Conservation (phyloP, 2,888 invertebrate species). For the Macrostomum cliftonense region DNA sequence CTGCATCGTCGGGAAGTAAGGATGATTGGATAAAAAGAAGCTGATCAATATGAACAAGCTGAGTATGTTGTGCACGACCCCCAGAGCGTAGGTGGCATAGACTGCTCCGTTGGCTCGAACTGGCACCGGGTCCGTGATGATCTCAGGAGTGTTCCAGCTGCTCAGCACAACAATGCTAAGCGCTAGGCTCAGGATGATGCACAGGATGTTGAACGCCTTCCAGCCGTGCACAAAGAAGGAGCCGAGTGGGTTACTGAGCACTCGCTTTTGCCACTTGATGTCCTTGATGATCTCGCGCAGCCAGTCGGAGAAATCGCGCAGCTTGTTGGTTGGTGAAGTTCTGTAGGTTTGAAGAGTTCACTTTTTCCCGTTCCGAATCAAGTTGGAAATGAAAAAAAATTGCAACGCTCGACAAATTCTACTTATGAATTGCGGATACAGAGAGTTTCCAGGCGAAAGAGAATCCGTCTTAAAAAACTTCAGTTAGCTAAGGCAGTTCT, state of each 20-base stretch:
- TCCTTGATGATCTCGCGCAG: constrained; percentile 32
- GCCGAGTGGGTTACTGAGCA: constrained; percentile 21
- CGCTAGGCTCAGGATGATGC: constrained; percentile 1
- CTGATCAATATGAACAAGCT: constrained; percentile 24
- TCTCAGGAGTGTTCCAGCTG: background rate
- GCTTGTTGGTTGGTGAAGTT: constrained; percentile 34
- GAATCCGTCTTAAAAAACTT: too few relatives aligned
- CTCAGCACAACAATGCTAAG: background rate
- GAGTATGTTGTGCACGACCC: constrained; percentile 26
- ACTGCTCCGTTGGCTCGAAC: constrained; percentile 5
- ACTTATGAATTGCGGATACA: too few relatives aligned
- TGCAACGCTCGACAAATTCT: too few relatives aligned
- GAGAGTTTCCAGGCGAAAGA: too few relatives aligned
- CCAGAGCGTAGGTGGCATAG: constrained; percentile 18
- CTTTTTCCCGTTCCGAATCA: too few relatives aligned
- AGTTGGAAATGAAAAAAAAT: too few relatives aligned
- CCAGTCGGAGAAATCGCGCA: constrained; percentile 36
- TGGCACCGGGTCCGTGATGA: background rate
- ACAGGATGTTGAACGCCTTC: constrained; percentile 14
- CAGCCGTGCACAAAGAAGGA: constrained; percentile 27
- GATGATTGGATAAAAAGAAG: constrained; percentile 28
- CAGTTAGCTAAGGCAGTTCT: too few relatives aligned
- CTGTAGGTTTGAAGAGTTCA: background rate
- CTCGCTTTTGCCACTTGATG: constrained; percentile 28
- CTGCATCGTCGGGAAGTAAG: constrained; percentile 19